Conservation (phyloP, 2,888 invertebrate species). For the Abrostola tripartita region DNA sequence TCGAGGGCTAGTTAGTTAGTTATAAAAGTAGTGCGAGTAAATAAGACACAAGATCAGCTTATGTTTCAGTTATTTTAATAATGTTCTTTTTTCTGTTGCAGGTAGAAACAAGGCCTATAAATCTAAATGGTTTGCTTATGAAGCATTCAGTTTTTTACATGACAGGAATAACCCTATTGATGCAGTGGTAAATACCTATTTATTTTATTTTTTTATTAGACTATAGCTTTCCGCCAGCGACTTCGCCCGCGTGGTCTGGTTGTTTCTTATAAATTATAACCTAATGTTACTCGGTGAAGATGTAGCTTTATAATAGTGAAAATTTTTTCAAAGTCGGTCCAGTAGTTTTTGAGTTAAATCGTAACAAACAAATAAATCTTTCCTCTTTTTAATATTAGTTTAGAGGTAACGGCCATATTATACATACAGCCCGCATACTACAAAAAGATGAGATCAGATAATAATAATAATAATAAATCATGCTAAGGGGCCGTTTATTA, state of each 20-base stretch:
- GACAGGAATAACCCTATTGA: slow-evolving; percentile 38
- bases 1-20: too few relatives aligned
- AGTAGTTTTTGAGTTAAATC: too few relatives aligned
- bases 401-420: slow-evolving; percentile 7
- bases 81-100: too few relatives aligned
- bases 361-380: slow-evolving; percentile 18
- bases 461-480: too few relatives aligned
- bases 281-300: slow-evolving; percentile 24
- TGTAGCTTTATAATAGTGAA: slow-evolving; percentile 19
- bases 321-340: neutral
- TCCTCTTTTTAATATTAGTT: slow-evolving; percentile 8
- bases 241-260: slow-evolving; percentile 25
- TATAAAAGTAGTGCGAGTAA: too few relatives aligned
- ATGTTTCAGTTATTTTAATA: too few relatives aligned
- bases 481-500: slow-evolving; percentile 26
- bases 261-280: slow-evolving; percentile 26
- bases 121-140: slow-evolving; percentile 38
- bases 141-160: slow-evolving; percentile 40
- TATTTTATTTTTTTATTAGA: too few relatives aligned
- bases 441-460: slow-evolving; percentile 31
- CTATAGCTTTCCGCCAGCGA: neutral
- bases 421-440: slow-evolving; percentile 31
- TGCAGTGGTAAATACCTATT: slow-evolving; percentile 33
- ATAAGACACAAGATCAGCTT: too few relatives aligned
- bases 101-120: too few relatives aligned